Percentiles rank a stretch among this genome's conserved stretches.
phyloP scores from a whole-genome alignment of 1,140 invertebrate species.

The Fopius arisanus region DNA sequence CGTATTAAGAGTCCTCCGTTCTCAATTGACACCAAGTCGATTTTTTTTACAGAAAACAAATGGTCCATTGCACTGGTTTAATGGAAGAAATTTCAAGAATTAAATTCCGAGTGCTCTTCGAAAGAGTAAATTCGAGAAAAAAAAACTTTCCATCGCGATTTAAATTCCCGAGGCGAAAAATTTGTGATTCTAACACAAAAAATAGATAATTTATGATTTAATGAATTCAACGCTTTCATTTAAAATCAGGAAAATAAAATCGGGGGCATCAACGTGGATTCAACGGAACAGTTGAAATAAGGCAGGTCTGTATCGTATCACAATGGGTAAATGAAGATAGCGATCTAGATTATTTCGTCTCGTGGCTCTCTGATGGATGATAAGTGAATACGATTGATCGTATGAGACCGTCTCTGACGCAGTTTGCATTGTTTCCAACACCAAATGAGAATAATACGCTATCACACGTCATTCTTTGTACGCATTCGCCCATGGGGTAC shows the following conservation, averaged over 20 bases:
- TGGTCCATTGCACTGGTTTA: no score
- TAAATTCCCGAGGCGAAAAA: no score
- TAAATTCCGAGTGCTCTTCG: no score
- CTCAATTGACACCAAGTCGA: background rate
- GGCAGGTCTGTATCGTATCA: slow-evolving; percentile 15
- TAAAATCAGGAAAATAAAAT: slow-evolving; percentile 10
- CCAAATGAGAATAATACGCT: slow-evolving; percentile 78
- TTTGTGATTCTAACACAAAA: no score
- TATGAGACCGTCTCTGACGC: slow-evolving; percentile 76
- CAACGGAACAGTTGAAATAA: background rate
- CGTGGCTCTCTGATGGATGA: slow-evolving; percentile 35
- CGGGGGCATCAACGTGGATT: background rate
- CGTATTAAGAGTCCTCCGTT: background rate
- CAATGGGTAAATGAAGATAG: slow-evolving; percentile 8
- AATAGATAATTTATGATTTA: no score
- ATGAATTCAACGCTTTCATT: no score
- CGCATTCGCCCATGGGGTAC: slow-evolving; percentile 78
- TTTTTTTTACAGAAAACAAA: no score
- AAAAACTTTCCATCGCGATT: no score
- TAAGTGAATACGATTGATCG: slow-evolving; percentile 75
- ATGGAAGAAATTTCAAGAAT: no score
- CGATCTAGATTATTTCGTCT: background rate
- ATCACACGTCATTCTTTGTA: slow-evolving; percentile 69
- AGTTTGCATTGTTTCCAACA: slow-evolving; percentile 72
- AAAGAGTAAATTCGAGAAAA: no score